These are phyloP conservation scores for Metopolophium dirhodum DNA, from an alignment of 1,140 invertebrate genomes.

Conservation along the genomic window DNA sequence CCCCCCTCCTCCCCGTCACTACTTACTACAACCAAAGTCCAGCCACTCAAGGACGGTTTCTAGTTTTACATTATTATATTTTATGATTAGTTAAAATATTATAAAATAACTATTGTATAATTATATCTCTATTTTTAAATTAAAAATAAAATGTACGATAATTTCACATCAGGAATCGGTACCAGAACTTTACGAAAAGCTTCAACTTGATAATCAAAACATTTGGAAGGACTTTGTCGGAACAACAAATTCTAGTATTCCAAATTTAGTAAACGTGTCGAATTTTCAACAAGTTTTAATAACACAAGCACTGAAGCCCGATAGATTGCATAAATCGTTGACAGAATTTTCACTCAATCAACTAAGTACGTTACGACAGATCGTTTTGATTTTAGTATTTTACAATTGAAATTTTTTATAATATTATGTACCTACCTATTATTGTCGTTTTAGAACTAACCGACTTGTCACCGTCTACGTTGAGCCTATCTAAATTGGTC, in stretches of 20 bases:
- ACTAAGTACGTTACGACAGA: slow-evolving; percentile 66
- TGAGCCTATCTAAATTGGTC: slow-evolving; percentile 70
- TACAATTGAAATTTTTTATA: neutral
- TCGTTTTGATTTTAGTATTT: neutral
- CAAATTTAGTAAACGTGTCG: slow-evolving; percentile 68
- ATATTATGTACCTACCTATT: neutral
- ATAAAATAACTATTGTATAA: neutral
- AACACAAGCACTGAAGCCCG: slow-evolving; percentile 82
- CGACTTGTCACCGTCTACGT: slow-evolving; percentile 69
- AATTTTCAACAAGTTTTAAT: slow-evolving; percentile 86
- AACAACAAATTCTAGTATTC: slow-evolving; percentile 62
- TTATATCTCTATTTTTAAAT: neutral
- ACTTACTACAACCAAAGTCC: neutral
- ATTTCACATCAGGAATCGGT: slow-evolving; percentile 64
- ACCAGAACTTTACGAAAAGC: slow-evolving; percentile 70
- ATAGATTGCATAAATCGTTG: slow-evolving; percentile 77
- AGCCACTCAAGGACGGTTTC: neutral
- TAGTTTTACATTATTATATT: neutral
- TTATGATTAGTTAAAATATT: neutral
- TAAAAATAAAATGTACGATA: neutral
- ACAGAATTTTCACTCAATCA: slow-evolving; percentile 73
- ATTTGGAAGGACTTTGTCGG: slow-evolving; percentile 75
- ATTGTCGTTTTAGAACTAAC: slow-evolving; percentile 65
- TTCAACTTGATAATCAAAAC: slow-evolving; percentile 70
- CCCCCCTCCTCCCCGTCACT: no score